These are phyloP conservation scores for Pheosia tremula DNA, from an alignment of 2,888 invertebrate genomes.

Conservation along the genomic window DNA sequence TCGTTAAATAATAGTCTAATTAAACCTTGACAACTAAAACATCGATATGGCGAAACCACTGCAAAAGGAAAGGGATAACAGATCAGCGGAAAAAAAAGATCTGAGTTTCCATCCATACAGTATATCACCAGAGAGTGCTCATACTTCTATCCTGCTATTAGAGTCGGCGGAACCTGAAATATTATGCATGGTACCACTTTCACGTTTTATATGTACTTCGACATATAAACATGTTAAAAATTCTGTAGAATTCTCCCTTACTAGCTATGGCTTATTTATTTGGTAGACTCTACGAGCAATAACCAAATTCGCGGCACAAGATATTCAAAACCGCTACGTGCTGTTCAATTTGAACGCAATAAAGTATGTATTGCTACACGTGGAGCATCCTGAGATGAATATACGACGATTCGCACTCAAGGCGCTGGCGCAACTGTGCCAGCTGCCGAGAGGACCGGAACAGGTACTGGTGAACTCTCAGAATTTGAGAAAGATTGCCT, in stretches of 20 bases:
- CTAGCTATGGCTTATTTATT: background rate
- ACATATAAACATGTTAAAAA: background rate
- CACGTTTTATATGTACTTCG: background rate
- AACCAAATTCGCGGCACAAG: slow-evolving; percentile 75
- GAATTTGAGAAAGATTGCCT: slow-evolving; percentile 71
- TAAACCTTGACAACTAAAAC: background rate
- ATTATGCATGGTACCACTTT: slow-evolving; percentile 68
- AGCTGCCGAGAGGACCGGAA: slow-evolving; percentile 73
- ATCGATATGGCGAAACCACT: slow-evolving; percentile 68
- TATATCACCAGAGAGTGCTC: slow-evolving; percentile 74
- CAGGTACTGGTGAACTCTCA: slow-evolving; percentile 65
- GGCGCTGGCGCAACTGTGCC: slow-evolving; percentile 79
- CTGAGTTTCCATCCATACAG: slow-evolving; percentile 68
- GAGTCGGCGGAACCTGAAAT: slow-evolving; percentile 73
- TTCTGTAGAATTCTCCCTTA: background rate
- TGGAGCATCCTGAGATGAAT: slow-evolving; percentile 69
- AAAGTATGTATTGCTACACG: slow-evolving; percentile 61
- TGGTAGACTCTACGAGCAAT: slow-evolving; percentile 72
- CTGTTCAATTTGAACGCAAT: slow-evolving; percentile 66
- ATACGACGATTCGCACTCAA: slow-evolving; percentile 80
- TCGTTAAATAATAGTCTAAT: background rate
- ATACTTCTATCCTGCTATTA: slow-evolving; percentile 72
- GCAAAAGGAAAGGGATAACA: slow-evolving; percentile 74
- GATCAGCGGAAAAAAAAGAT: slow-evolving; percentile 75
- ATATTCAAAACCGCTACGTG: slow-evolving; percentile 63